Percentiles rank a stretch among this genome's conserved stretches.
phyloP scores from a whole-genome alignment of 1,140 invertebrate species.

The Triops cancriformis region DNA sequence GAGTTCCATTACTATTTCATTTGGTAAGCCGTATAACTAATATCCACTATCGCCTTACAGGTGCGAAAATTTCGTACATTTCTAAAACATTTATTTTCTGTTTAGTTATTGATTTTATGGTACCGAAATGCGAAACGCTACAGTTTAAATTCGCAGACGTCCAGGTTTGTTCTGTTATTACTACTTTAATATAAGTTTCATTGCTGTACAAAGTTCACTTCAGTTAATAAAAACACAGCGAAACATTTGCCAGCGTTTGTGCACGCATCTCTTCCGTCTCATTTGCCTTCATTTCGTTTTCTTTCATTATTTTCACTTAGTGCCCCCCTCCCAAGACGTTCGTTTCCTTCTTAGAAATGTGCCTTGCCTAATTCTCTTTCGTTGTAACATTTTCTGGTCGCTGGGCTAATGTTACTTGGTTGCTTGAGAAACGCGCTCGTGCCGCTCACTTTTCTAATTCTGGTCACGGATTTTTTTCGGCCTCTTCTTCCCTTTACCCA shows the following conservation, averaged over 20 bases:
- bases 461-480: conserved; percentile 7
- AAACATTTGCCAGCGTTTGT: not conserved
- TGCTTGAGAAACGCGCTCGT: conserved; percentile 3
- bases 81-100: too few species aligned
- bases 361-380: conserved; percentile 13
- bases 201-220: not conserved
- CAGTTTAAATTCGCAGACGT: too few species aligned
- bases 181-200: too few species aligned
- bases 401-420: not conserved
- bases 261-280: not conserved
- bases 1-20: too few species aligned
- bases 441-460: conserved; percentile 1
- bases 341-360: not conserved
- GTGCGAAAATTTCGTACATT: too few species aligned
- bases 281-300: not conserved
- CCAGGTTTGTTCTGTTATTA: too few species aligned
- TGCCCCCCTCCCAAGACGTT: not conserved
- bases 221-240: not conserved
- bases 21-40: too few species aligned
- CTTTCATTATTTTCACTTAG: too few species aligned
- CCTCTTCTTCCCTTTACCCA: not conserved
- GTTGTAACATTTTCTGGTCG: not conserved
- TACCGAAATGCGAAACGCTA: too few species aligned
- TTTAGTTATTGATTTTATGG: too few species aligned
- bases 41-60: too few species aligned